Evolutionary conservation across 2,113 vertebrate genomes (phyloP).

Genomic region (Gambusia holbrooki): DNA sequence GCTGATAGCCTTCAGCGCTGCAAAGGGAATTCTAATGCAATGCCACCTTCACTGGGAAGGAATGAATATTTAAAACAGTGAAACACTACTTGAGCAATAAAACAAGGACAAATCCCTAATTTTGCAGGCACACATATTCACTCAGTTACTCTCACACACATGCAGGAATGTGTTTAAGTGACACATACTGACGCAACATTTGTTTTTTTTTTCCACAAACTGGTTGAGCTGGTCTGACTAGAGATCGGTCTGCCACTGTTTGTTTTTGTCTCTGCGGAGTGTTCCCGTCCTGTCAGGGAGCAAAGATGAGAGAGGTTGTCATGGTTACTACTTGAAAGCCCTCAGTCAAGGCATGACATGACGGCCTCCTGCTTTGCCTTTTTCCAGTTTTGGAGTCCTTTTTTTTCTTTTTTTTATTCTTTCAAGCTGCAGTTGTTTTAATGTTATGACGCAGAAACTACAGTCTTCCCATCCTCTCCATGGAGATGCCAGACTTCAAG

Average conservation of each 20-base stretch:
- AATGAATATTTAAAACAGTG: conserved; percentile 70
- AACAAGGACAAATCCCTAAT: conserved; percentile 55
- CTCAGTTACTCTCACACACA: not conserved
- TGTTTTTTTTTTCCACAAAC: conserved; percentile 21
- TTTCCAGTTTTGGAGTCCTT: not conserved
- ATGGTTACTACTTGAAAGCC: conserved; percentile 53
- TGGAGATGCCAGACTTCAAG: not conserved
- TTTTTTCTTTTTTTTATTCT: not conserved
- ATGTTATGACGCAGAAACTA: not conserved
- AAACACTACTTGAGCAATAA: conserved; percentile 55
- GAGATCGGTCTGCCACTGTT: conserved; percentile 3
- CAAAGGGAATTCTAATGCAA: conserved; percentile 71
- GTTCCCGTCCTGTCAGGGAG: conserved; percentile 16
- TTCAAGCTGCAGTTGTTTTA: not conserved
- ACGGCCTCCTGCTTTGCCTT: conserved; percentile 2
- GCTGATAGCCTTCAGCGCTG: conserved; percentile 63
- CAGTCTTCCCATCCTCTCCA: not conserved
- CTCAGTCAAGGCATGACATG: conserved; percentile 17
- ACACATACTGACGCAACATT: conserved; percentile 16
- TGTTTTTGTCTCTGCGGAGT: conserved; percentile 10
- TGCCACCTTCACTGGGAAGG: conserved; percentile 43
- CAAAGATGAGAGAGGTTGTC: conserved; percentile 26
- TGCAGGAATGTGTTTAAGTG: conserved; percentile 23
- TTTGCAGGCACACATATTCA: conserved; percentile 8
- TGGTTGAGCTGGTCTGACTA: conserved; percentile 35